Evolutionary conservation across 2,113 vertebrate genomes (phyloP).

Genomic region (Conger conger): DNA sequence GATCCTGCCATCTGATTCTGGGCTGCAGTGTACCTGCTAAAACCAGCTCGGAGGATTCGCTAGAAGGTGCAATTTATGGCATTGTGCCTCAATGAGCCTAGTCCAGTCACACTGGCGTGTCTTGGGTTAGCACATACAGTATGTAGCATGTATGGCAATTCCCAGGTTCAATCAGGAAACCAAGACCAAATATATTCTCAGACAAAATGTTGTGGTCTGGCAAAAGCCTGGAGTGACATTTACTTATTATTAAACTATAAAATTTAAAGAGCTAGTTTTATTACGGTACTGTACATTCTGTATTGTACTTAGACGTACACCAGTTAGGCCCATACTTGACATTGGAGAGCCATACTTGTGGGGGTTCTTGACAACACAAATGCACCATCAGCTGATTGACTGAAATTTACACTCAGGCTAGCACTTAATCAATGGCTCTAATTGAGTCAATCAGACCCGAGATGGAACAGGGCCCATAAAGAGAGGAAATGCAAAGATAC

Average conservation of each 20-base stretch:
- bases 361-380: neutral
- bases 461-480: neutral
- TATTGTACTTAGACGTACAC: neutral
- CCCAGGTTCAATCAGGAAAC: neutral
- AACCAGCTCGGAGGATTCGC: neutral
- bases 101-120: neutral
- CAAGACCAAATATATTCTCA: neutral
- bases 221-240: neutral
- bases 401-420: neutral
- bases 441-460: neutral
- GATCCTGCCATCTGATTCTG: neutral
- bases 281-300: too few species aligned
- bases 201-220: neutral
- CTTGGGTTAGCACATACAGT: neutral
- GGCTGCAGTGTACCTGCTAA: neutral
- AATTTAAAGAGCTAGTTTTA: too few species aligned
- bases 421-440: neutral
- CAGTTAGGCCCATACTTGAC: neutral
- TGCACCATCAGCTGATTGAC: neutral
- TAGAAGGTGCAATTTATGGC: neutral
- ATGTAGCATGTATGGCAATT: neutral
- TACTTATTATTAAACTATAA: neutral
- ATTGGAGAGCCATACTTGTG: neutral
- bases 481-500: neutral
- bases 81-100: neutral